Evolutionary conservation across 2,888 invertebrate species (phyloP), one percentile per base, ranked within the genome.

Genomic region (Pseudoips prasinana): DNA sequence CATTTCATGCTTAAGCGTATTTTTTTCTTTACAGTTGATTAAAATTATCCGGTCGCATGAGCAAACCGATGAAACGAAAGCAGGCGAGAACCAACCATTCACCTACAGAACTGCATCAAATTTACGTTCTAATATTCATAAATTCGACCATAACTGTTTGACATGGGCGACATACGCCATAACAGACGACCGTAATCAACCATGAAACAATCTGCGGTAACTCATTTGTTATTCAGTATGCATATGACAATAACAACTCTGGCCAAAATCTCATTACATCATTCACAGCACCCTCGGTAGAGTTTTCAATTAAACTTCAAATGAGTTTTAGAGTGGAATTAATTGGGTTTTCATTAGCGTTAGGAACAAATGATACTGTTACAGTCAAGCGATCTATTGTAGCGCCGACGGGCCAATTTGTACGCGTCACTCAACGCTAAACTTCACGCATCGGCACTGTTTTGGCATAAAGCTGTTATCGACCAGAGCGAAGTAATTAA

Each of bases 221-320:
- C 76, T 81, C 79, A 78, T 85, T 73, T 68, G 66, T 58, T 77
- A 85, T 85, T 80, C 83, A 63, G 56, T 67, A 61, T 76, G 80
- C 84, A 83, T 78, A 74, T 81, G 84, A 80, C 83, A 83, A 81
- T 83, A 81, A 76, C 80, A 81, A 76, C 62, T 72, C 72, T 61
- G 71, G 66, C 65, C 71, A 52, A 79, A 85, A 82, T 82, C 77
- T 79, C 82, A 85, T 86, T 86, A 82, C 78, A 78, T 81, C 80
- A 81, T 77, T 77, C 77, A 74, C 74, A 69, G 70, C 73, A 68
- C 60, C 66, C 76, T 57, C 73, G 70, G 64, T 67, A 61, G 77
- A 85, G 81, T 83, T 87, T 87, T 87, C 85, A 86, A 87, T 86
- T 87, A 85, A 87, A 87, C 83, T 87, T 86, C 75, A 68, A 85